Base-by-base conservation (phyloP, 2,113 vertebrate species). In the Mesoclemmys tuberculata region DNA sequence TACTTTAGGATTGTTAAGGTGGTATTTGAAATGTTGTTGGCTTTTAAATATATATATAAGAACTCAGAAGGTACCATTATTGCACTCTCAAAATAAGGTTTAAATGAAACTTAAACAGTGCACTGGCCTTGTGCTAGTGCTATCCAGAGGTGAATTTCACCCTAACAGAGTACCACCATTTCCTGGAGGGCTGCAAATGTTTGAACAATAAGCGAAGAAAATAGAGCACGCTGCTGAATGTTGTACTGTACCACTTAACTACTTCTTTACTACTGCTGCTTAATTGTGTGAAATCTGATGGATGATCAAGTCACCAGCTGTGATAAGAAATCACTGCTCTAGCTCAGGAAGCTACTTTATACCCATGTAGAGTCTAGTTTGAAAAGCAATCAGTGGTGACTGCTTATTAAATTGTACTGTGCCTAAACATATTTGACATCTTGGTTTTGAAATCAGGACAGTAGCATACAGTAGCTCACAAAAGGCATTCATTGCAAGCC, bases 21-120 rank as follows among this genome's bases (percentile, higher is more conserved):
- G 84, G 91, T 95, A 87, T 94, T 95, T 96, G 94, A 96, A 96
- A 92, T 90, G 94, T 89, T 95, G 94, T 46, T 87, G 55, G 46
- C 79, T 92, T 88, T 92, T 55, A 93, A 96, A 55, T 94, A 90
- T 96, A 82, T 95, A 95, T 94, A 90, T 96, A 94, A 97, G 96
- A 97, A 97, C 81, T 96, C 93, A 97, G 96, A 89, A 95, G 90
- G 97, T 93, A 96, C 93, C 96, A 91, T 96, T 95, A 95, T 84
- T 92, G 90, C 92, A 92, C 90, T 94, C 90, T 77, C 77, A 78
- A 90, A 80, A 92, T 41, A 41, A 41, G 48, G 29, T 83, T 31
- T 54, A 79, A 78, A 52, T 44, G n/a, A 61, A 18, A 52, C 29
- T 38, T 44, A 56, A n/a, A 89, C 82, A 38, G 14, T 9, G 13